Evolutionary conservation across 1,140 invertebrate species (phyloP).

Genomic region (Pollicipes pollicipes): DNA sequence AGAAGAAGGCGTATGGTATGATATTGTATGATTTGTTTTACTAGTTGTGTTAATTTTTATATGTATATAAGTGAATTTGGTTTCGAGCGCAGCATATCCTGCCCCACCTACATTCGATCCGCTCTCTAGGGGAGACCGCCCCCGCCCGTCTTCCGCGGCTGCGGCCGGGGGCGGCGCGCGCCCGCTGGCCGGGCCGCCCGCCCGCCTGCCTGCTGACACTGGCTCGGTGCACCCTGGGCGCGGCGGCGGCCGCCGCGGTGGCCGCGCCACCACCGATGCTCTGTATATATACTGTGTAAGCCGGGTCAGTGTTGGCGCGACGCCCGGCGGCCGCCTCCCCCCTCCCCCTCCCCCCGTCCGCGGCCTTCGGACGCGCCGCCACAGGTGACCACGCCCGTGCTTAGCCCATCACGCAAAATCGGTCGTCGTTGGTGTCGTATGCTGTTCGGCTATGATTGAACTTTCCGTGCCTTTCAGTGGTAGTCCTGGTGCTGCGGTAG

Average conservation of each 20-base stretch:
- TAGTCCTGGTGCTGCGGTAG: not conserved
- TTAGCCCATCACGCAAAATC: not conserved
- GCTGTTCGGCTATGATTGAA: not conserved
- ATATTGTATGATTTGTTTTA: conserved; percentile 2
- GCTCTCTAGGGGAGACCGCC: not conserved
- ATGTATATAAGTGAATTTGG: not conserved
- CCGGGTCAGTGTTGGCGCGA: too few relatives aligned
- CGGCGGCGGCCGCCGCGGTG: too few relatives aligned
- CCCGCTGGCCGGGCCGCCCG: too few relatives aligned
- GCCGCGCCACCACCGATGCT: too few relatives aligned
- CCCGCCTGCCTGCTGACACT: too few relatives aligned
- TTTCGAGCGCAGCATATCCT: not conserved
- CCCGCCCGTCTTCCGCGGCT: too few relatives aligned
- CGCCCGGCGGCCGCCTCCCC: too few relatives aligned
- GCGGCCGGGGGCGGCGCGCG: too few relatives aligned
- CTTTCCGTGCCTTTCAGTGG: conserved; percentile 1
- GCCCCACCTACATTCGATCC: not conserved
- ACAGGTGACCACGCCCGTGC: not conserved
- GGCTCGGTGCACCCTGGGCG: too few relatives aligned
- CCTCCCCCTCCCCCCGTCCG: too few relatives aligned
- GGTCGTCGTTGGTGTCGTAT: not conserved
- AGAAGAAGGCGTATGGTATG: not conserved
- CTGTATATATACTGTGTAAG: not conserved
- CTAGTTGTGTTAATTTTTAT: conserved; percentile 2
- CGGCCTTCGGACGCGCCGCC: too few relatives aligned